A percentile compares a stretch with the other conserved stretches of the same genome.
Evolutionary conservation across 2,113 vertebrate species (phyloP).

Genomic region (Phaethornis superciliosus): DNA sequence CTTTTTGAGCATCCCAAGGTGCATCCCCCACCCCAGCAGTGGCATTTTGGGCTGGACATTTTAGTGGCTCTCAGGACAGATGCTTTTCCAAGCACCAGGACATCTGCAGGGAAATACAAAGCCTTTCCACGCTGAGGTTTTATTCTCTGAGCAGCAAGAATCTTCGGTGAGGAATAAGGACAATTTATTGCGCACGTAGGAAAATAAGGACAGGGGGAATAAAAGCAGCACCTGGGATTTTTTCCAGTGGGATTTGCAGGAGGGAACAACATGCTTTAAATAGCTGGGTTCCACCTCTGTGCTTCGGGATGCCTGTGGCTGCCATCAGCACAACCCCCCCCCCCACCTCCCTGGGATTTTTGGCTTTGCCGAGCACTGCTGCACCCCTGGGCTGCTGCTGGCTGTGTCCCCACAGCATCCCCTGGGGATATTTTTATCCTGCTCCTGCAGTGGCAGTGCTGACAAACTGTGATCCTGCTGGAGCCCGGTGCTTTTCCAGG

Average conservation of each 20-base stretch:
- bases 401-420: background rate
- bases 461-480: conserved; percentile 16
- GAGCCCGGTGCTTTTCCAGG: no score
- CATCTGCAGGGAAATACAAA: rapidly evolving
- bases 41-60: background rate
- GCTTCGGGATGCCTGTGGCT: background rate
- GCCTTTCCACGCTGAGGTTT: background rate
- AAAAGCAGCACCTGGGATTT: background rate
- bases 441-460: background rate
- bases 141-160: background rate
- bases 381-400: background rate
- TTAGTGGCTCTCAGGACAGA: background rate
- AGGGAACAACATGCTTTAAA: background rate
- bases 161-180: background rate
- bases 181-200: rapidly evolving
- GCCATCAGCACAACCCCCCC: background rate
- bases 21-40: rapidly evolving
- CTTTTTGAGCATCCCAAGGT: background rate
- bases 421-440: conserved; percentile 51
- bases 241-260: background rate
- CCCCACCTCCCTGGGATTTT: rapidly evolving
- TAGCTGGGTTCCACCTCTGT: background rate
- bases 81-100: background rate
- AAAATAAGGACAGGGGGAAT: background rate
- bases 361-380: background rate